Evolutionary conservation across 2,797 vertebrate species (phyloP), one percentile per base, ranked within the genome.

Genomic region (Amazona finschi): DNA sequence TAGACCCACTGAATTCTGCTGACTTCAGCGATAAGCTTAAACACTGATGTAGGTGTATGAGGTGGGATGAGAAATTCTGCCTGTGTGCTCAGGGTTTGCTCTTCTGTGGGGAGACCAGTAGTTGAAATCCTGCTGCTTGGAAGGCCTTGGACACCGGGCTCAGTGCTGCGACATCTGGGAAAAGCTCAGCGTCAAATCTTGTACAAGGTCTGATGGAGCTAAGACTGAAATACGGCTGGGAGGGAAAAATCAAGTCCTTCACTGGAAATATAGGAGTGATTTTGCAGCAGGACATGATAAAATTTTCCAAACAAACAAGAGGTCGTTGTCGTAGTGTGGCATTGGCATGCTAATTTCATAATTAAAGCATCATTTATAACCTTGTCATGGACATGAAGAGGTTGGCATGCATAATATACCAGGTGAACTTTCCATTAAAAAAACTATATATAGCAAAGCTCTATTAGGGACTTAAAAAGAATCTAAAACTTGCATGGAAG

Each of bases 261-360:
- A 22, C 25, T 86, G 50, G 49, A 82, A 91, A 81, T 22, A 62
- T 14, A 82, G 49, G 41, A 71, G 36, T 15, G 38, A 82, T 73
- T 84, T 92, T 81, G 33, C 41, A 74, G 78, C 53, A 79, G 38
- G 44, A 70, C 20, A 38, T 44, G 46, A 81, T 1, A 11, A 81
- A 86, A 84, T 55, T 69, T 83, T 62, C 47, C 57, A 28, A 16
- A 53, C n/a, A 82, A 89, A 91, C 44, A 86, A 93, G 57, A 79
- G 22, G 30, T 15, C 38, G 14, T 46, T 74, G 76, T 49, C 74
- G 33, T 52, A 30, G 22, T 50, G 30, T 84, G 83, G 46, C 55
- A 89, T 15, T 2, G 1, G 30, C 80, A 62, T 50, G 30, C 15
- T 58, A 12, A 83, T 74, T 61, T 52, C 25, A 61, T 69, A 89